Conservation (phyloP, 1,140 invertebrate genomes). For the Cherax quadricarinatus region DNA sequence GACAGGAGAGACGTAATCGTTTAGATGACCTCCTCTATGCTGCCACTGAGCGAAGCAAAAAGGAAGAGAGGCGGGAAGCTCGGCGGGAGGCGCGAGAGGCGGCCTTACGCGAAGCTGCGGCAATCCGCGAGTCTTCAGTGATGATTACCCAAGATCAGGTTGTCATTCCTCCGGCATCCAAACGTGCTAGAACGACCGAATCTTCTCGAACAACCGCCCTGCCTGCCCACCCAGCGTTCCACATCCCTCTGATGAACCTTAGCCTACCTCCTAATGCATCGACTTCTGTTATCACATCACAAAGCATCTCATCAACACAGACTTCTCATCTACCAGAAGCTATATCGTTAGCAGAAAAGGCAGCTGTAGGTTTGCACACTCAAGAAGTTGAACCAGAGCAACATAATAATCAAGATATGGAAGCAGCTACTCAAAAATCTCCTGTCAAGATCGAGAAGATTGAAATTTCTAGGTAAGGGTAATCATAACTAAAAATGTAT, state of each 20-base stretch:
- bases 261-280: conserved; percentile 42
- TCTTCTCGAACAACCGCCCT: conserved; percentile 13
- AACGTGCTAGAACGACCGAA: conserved; percentile 28
- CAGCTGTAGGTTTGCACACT: conserved; percentile 21
- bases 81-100: conserved; percentile 61
- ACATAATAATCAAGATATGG: conserved; percentile 35
- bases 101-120: conserved; percentile 58
- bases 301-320: conserved; percentile 29
- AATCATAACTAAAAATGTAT: no score
- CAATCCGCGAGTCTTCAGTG: conserved; percentile 43
- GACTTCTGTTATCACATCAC: conserved; percentile 27
- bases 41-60: conserved; percentile 65
- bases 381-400: conserved; percentile 46
- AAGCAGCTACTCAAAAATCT: conserved; percentile 17
- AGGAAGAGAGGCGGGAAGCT: conserved; percentile 64
- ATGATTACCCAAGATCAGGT: conserved; percentile 37
- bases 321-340: conserved; percentile 32
- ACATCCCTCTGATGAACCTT: conserved; percentile 56
- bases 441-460: conserved; percentile 42
- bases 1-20: conserved; percentile 64
- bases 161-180: conserved; percentile 26
- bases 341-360: conserved; percentile 20
- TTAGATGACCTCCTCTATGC: conserved; percentile 63
- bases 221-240: conserved; percentile 52
- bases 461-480: conserved; percentile 52